phyloP scores from a whole-genome alignment of 2,113 vertebrate genomes.

The Circaetus gallicus region DNA sequence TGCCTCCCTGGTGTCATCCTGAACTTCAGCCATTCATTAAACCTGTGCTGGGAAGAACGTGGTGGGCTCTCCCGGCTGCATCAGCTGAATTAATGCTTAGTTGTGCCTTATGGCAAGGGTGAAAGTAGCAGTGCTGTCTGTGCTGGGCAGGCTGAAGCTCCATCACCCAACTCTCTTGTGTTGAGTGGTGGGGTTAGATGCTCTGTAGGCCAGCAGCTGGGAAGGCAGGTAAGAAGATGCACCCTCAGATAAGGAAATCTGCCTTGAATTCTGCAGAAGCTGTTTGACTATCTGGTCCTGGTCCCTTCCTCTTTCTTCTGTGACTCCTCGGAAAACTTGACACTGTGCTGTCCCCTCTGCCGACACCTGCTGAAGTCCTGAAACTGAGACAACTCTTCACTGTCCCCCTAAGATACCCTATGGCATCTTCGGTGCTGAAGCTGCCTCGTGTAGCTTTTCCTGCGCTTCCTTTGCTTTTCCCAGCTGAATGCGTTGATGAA shows the following conservation, averaged over 20 bases:
- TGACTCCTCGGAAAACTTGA: not conserved
- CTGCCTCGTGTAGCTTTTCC: not conserved
- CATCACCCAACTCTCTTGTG: not conserved
- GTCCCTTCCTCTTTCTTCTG: not conserved
- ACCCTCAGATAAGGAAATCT: not conserved
- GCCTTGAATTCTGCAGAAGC: not conserved
- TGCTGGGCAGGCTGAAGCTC: not conserved
- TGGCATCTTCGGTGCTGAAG: rapidly evolving
- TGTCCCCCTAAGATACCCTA: not conserved
- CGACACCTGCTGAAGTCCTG: not conserved
- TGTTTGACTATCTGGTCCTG: rapidly evolving
- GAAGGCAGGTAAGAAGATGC: not conserved
- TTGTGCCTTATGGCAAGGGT: not conserved
- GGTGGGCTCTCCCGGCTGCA: not conserved
- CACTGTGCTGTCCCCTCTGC: not conserved
- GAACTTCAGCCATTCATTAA: not conserved
- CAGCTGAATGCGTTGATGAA: not conserved
- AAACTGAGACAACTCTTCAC: not conserved
- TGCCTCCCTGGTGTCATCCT: not conserved
- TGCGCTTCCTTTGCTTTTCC: not conserved
- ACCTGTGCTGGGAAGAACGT: rapidly evolving
- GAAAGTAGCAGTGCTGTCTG: rapidly evolving
- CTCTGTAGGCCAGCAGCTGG: not conserved
- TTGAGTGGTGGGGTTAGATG: not conserved
- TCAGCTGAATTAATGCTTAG: rapidly evolving